phyloP scores from a whole-genome alignment of 2,888 invertebrate genomes.

The Drosophila atroscutellata region DNA sequence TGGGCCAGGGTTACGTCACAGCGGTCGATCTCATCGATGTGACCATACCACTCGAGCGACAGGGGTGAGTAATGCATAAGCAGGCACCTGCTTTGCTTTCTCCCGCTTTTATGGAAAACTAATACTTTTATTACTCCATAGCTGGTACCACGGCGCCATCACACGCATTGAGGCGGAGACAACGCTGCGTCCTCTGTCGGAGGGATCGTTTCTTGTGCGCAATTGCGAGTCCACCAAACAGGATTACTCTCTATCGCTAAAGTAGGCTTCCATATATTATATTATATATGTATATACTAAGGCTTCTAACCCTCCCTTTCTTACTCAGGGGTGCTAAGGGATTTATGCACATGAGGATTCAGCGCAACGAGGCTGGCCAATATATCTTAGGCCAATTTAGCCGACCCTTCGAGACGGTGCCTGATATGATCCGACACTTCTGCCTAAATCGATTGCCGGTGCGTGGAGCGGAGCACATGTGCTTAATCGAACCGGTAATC shows the following conservation, averaged over 20 bases:
- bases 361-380: slow-evolving; percentile 90
- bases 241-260: slow-evolving; percentile 96
- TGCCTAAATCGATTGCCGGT: slow-evolving; percentile 97
- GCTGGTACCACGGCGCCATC: slow-evolving; percentile 98
- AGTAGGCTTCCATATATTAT: slow-evolving; percentile 88
- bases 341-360: slow-evolving; percentile 98
- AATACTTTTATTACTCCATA: slow-evolving; percentile 73
- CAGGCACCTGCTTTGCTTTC: background rate
- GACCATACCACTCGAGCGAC: slow-evolving; percentile 92
- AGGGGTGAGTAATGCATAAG: slow-evolving; percentile 88
- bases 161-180: slow-evolving; percentile 96
- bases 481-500: slow-evolving; percentile 95
- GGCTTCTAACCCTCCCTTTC: background rate
- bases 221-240: slow-evolving; percentile 97
- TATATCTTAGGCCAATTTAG: slow-evolving; percentile 97
- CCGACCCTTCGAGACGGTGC: slow-evolving; percentile 95
- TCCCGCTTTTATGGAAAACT: background rate
- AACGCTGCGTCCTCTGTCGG: slow-evolving; percentile 91
- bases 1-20: slow-evolving; percentile 86
- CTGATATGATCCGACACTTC: slow-evolving; percentile 97
- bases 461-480: slow-evolving; percentile 98
- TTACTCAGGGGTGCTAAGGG: slow-evolving; percentile 94
- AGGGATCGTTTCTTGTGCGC: slow-evolving; percentile 97
- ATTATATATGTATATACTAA: background rate
- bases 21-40: slow-evolving; percentile 92